A percentile compares a stretch with the other conserved stretches of the same genome.
Conservation (phyloP, 64 coral and sea anemone genomes). For the Stichodactyla mertensii region DNA sequence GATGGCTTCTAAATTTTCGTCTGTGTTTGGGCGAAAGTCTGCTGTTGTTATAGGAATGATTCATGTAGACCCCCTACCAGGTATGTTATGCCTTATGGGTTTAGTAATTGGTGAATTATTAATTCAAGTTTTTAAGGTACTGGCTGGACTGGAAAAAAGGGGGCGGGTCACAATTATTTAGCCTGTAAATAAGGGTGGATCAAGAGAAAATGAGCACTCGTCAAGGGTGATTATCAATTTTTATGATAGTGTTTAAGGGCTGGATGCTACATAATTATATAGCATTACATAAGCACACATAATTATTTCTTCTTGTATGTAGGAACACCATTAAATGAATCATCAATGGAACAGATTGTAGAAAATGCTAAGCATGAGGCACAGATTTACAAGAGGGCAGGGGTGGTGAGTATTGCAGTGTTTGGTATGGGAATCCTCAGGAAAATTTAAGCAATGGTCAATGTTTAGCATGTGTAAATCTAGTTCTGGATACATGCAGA, state of each 20-base stretch:
- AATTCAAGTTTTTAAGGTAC: not conserved
- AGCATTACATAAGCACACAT: not conserved
- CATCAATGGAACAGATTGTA: conserved; percentile 86
- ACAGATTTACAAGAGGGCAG: conserved; percentile 73
- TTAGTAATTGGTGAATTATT: not conserved
- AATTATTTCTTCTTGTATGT: not conserved
- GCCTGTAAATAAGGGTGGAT: no score
- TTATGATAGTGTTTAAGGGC: no score
- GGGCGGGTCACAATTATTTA: no score
- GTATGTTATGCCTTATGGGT: conserved; percentile 27
- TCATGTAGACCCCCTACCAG: conserved; percentile 94
- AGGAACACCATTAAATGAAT: conserved; percentile 88
- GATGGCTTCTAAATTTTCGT: conserved; percentile 39
- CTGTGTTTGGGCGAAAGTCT: conserved; percentile 80
- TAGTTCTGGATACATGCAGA: no score
- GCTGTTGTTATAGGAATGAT: conserved; percentile 98
- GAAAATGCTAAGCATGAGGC: conserved; percentile 79
- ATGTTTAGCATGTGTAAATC: no score
- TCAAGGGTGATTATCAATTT: no score
- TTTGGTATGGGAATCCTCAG: no score
- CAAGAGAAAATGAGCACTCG: no score
- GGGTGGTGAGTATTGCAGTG: conserved; percentile 56
- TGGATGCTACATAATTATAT: no score
- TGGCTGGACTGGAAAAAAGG: no score
- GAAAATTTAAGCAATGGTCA: no score